Evolutionary conservation across 2,888 invertebrate genomes (phyloP), one percentile per base, ranked within the genome.

Genomic region (Flexamia atlantica): DNA sequence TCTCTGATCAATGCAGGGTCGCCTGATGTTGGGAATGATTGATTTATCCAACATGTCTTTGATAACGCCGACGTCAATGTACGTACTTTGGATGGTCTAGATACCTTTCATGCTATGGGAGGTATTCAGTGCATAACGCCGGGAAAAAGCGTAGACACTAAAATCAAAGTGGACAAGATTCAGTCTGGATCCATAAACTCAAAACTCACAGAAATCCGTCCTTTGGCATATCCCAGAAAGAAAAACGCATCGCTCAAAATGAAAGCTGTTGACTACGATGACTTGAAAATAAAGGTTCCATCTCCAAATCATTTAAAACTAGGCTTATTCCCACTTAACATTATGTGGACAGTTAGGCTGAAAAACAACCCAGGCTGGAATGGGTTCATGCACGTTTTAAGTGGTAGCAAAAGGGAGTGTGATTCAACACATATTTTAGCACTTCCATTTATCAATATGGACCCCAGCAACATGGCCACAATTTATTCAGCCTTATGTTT

Each of bases 41-140:
- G 86, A 25, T 88, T 86, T 83, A 42, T 85, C 76, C 89, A 88
- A 86, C 89, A 88, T 82, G 84, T 89, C 83, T 88, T 82, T 86
- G 88, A 89, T 84, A 89, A 89, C 86, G 88, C 89, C 0, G 89
- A 89, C 86, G 85, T 87, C 84, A 89, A 89, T 85, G 87, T 87
- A 23, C 83, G 84, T 74, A 88, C 88, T 5, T 79, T 85, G 23
- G 83, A 84, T 28, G 85, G 85, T 0, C 74, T 32, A 0, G 36
- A 80, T 50, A 88, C 88, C 53, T 87, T 88, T 14, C 57, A 57
- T 12, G 57, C 57, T 12, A 88, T 88, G 88, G 88, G 88, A 60
- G 87, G 88, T 68, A 88, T 89, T 46, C 85, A 85, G 85, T 83
- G 85, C 72, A 85, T 87, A 42, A 88, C 87, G 80, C 88, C 88